A percentile compares a stretch with the other conserved stretches of the same genome.
Conservation (phyloP, 2,888 invertebrate genomes). For the Sphaerophoria taeniata region DNA sequence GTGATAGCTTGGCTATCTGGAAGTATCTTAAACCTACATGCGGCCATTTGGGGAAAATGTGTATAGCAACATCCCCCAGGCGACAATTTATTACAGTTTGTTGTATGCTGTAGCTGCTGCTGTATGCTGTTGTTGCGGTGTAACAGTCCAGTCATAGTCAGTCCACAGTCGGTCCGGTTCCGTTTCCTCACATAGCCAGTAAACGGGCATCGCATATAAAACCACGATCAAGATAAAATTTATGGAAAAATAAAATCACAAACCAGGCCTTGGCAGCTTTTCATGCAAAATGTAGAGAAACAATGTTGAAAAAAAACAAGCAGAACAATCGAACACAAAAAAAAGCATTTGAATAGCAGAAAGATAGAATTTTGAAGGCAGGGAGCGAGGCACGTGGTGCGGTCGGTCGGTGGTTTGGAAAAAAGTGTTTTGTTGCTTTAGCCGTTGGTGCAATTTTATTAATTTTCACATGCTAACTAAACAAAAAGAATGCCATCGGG, state of each 20-base stretch:
- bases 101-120: constrained; percentile 53
- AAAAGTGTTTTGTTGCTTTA: constrained; percentile 32
- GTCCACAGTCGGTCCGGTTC: constrained; percentile 52
- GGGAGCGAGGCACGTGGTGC: too few species aligned
- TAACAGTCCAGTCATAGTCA: constrained; percentile 36
- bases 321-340: constrained; percentile 49
- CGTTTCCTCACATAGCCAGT: constrained; percentile 62
- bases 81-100: constrained; percentile 74
- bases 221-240: constrained; percentile 72
- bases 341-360: constrained; percentile 9
- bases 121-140: constrained; percentile 40
- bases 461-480: constrained; percentile 68
- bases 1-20: constrained; percentile 66
- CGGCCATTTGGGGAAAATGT: constrained; percentile 69
- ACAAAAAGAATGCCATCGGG: constrained; percentile 50
- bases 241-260: constrained; percentile 67
- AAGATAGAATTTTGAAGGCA: not conserved
- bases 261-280: constrained; percentile 51
- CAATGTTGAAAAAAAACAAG: constrained; percentile 32
- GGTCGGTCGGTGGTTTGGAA: not conserved
- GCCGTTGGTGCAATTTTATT: constrained; percentile 68
- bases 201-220: constrained; percentile 61
- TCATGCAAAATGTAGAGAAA: constrained; percentile 56
- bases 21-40: constrained; percentile 72
- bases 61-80: constrained; percentile 69